Percentiles rank a stretch among this genome's conserved stretches.
These are phyloP conservation scores for Limanda limanda DNA, from an alignment of 2,113 vertebrate genomes.

Conservation along the genomic window DNA sequence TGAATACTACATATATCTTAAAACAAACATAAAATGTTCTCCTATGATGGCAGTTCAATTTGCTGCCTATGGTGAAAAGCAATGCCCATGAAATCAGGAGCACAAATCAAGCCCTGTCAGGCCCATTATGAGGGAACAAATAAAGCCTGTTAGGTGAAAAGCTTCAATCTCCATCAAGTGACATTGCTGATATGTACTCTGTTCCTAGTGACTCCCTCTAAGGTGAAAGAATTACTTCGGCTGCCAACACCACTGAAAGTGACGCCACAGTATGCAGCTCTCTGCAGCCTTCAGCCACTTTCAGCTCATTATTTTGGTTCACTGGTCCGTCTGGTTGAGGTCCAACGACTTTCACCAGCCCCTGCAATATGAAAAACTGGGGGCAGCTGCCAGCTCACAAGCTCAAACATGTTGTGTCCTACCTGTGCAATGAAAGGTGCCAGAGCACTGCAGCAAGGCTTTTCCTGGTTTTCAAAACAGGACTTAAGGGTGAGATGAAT, in stretches of 20 bases:
- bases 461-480: neutral
- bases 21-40: too few species aligned
- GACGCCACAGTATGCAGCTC: conserved; percentile 44
- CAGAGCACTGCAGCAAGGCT: neutral
- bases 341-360: conserved; percentile 48
- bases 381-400: conserved; percentile 44
- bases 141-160: conserved; percentile 10
- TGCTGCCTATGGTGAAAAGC: neutral
- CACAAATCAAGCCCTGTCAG: neutral
- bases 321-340: conserved; percentile 67
- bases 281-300: conserved; percentile 50
- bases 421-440: conserved; percentile 31
- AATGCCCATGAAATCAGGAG: neutral
- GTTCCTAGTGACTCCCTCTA: conserved; percentile 26
- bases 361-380: conserved; percentile 32
- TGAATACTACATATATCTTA: too few species aligned
- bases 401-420: conserved; percentile 29
- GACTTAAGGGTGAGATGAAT: neutral
- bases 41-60: neutral
- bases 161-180: conserved; percentile 5
- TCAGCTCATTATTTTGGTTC: conserved; percentile 73
- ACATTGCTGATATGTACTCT: conserved; percentile 18
- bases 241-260: conserved; percentile 27
- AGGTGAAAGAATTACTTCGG: conserved; percentile 23
- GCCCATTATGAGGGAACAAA: neutral